Base-by-base conservation (phyloP, 2,888 invertebrate genomes). In the Drosophila paramelanica region DNA sequence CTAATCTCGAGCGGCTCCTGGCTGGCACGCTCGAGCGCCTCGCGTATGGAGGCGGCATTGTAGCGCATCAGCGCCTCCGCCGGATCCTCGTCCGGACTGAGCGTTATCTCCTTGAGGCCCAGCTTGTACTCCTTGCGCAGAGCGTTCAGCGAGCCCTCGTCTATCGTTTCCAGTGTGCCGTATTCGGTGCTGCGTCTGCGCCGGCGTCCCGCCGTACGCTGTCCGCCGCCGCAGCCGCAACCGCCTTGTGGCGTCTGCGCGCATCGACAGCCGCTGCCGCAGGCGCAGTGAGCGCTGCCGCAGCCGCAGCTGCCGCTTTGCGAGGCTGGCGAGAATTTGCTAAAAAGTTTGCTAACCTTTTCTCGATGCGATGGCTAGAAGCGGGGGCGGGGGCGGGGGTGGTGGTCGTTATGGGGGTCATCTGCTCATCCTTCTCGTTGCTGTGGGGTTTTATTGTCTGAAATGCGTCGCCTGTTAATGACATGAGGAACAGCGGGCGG, bases 401-500 rank as follows among this genome's bases (percentile, higher is more conserved):
- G 60, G 41, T 71, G 53, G 36, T 31, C 57, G 4, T 47, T 49
- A 13, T 66, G 57, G 47, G 50, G 52, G 59, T 56, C 50, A 51
- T 33, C 70, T 49, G 60, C 57, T 27, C 55, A 36, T 55, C 55
- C 55, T 41, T 41, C 17, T 46, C 55, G 38, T 66, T 39, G 14
- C 47, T 50, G 49, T 51, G 43, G 64, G 76, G 53, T 64, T 69
- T 82, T 81, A 91, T 77, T 89, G 89, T 79, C 92, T 92, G 91
- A 91, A 91, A 91, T 86, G 91, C 91, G 91, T 89, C 92, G 89
- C 91, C 92, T 92, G 91, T 91, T 91, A 91, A 91, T 92, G 89
- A 83, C 74, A 90, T 91, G 81, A 73, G 83, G 69, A 82, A 77
- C 73, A 73, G 49, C 69, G 61, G 58, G 50, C 77, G 55, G 49